Conservation (phyloP, 2,888 invertebrate genomes). For the Theodoxus fluviatilis region DNA sequence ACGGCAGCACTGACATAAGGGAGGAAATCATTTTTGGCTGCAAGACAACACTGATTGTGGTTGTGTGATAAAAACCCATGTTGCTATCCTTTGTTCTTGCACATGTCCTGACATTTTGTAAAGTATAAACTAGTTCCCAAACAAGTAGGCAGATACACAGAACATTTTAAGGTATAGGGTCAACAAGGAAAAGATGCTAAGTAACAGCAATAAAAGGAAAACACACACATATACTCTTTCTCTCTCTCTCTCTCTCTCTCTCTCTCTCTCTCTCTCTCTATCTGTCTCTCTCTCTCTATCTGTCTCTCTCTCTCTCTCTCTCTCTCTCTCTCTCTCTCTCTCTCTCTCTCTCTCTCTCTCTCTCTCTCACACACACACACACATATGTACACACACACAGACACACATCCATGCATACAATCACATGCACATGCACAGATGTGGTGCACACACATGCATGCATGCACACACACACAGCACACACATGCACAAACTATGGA, state of each 20-base stretch:
- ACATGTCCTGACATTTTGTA: no score
- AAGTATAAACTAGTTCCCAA: no score
- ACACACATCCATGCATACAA: conserved; percentile 21
- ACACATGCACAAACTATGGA: conserved; percentile 11
- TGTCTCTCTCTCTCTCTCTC: background rate
- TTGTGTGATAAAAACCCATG: no score
- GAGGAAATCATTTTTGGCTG: no score
- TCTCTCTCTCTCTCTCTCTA: background rate
- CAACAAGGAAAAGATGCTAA: no score
- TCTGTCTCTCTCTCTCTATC: background rate
- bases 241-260: background rate
- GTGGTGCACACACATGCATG: background rate
- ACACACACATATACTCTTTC: background rate
- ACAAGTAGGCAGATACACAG: no score
- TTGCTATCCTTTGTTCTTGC: no score
- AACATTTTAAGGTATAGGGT: no score
- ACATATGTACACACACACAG: conserved; percentile 19
- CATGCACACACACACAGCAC: background rate
- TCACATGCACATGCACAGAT: background rate
- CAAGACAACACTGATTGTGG: no score
- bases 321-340: background rate
- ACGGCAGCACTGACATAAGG: no score
- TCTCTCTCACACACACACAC: conserved; percentile 15
- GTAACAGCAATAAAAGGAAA: no score
- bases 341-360: background rate